Conservation (phyloP, 2,888 invertebrate species). For the Drosophila pseudotakahashii region DNA sequence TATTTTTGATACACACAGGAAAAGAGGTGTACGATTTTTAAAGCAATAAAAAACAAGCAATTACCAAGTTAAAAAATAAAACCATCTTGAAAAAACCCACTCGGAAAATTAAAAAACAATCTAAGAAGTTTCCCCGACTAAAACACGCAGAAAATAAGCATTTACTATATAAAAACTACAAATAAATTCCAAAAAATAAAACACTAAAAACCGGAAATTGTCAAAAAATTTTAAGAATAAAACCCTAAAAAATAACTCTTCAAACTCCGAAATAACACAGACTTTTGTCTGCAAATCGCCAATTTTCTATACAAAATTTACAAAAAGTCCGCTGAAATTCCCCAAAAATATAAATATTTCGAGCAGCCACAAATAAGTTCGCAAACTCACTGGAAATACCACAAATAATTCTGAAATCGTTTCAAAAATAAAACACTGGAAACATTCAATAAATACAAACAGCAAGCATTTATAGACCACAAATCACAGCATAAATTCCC, state of each 20-base stretch:
- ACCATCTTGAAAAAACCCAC: not conserved
- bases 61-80: slow-evolving; percentile 12
- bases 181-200: not conserved
- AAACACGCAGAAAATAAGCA: not conserved
- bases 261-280: not conserved
- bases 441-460: slow-evolving; percentile 20
- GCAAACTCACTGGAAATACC: not conserved
- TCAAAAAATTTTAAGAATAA: too few species aligned
- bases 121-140: not conserved
- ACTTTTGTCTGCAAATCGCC: not conserved
- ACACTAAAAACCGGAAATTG: not conserved
- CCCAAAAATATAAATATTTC: not conserved
- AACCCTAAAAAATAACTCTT: not conserved
- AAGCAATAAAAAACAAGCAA: slow-evolving; percentile 2
- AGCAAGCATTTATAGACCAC: slow-evolving; percentile 24
- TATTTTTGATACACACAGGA: slow-evolving; percentile 49
- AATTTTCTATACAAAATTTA: not conserved
- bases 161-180: not conserved
- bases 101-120: slow-evolving; percentile 22
- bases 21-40: slow-evolving; percentile 24
- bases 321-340: not conserved
- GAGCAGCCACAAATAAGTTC: not conserved
- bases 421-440: slow-evolving; percentile 27
- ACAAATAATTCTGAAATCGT: slow-evolving; percentile 7
- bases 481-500: slow-evolving; percentile 17